Percentiles rank a stretch among this genome's conserved stretches.
Conservation (phyloP, 2,113 vertebrate species). For the Pollimyrus isidori region DNA sequence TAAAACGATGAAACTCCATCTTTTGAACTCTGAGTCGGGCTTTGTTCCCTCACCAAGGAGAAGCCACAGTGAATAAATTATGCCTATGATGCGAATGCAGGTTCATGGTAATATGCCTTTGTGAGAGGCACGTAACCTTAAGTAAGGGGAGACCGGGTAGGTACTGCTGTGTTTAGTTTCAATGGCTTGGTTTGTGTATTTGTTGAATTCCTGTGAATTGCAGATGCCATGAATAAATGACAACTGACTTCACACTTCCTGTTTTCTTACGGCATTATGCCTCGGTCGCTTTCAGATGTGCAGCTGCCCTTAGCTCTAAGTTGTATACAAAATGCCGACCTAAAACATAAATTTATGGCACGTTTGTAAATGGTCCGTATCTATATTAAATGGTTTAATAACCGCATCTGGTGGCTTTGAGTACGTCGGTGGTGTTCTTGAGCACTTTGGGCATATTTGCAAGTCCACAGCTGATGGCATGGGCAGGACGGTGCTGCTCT, state of each 20-base stretch:
- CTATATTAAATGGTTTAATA: neutral
- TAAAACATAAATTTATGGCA: neutral
- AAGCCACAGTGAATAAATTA: neutral
- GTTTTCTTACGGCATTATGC: neutral
- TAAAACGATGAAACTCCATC: neutral
- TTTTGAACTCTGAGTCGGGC: neutral
- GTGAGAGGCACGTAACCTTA: neutral
- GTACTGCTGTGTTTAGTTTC: constrained; percentile 15
- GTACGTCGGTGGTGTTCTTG: neutral
- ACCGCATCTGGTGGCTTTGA: neutral
- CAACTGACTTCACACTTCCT: neutral
- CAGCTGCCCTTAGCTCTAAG: neutral
- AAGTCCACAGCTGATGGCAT: neutral
- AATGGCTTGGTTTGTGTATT: constrained; percentile 21
- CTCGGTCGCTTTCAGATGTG: neutral
- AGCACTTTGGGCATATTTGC: neutral
- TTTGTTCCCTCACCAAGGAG: neutral
- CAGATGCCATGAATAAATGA: neutral
- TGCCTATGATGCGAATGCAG: neutral
- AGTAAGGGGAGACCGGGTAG: neutral
- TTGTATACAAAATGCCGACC: neutral
- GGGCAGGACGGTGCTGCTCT: neutral
- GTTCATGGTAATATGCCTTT: neutral
- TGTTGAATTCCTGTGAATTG: constrained; percentile 34
- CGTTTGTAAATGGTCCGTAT: neutral